Percentiles rank a stretch among this genome's conserved stretches.
Evolutionary conservation across 1,140 invertebrate genomes (phyloP).

Genomic region (Melanaphis sacchari): DNA sequence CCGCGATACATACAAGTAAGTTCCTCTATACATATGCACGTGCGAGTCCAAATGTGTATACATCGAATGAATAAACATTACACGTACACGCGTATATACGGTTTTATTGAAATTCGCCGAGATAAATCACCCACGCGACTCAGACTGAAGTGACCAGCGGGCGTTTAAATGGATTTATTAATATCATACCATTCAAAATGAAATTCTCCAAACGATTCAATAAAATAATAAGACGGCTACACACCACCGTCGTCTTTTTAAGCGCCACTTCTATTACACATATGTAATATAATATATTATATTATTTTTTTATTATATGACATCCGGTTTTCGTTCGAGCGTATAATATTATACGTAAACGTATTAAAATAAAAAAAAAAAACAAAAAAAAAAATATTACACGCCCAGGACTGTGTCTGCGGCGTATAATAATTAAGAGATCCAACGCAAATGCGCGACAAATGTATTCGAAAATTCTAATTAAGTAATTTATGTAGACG

Average conservation of each 20-base stretch:
- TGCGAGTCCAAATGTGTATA: not conserved
- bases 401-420: not conserved
- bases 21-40: not conserved
- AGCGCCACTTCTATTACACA: not conserved
- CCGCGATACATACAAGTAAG: not conserved
- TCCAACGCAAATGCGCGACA: conserved; percentile 15
- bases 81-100: not conserved
- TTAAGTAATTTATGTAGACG: conserved; percentile 16
- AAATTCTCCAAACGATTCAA: not conserved
- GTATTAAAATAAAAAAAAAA: not conserved
- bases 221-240: not conserved
- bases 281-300: not conserved
- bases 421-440: conserved; percentile 20
- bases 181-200: not conserved
- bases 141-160: not conserved
- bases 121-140: conserved; percentile 38
- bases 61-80: conserved; percentile 37
- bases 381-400: not conserved
- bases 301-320: not conserved
- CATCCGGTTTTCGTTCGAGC: conserved; percentile 17
- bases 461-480: conserved; percentile 36
- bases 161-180: conserved; percentile 18
- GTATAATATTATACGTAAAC: not conserved
- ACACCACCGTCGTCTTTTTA: not conserved
- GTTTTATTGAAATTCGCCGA: not conserved